Conservation (phyloP, 2,797 vertebrate species). For the Decapterus maruadsi region DNA sequence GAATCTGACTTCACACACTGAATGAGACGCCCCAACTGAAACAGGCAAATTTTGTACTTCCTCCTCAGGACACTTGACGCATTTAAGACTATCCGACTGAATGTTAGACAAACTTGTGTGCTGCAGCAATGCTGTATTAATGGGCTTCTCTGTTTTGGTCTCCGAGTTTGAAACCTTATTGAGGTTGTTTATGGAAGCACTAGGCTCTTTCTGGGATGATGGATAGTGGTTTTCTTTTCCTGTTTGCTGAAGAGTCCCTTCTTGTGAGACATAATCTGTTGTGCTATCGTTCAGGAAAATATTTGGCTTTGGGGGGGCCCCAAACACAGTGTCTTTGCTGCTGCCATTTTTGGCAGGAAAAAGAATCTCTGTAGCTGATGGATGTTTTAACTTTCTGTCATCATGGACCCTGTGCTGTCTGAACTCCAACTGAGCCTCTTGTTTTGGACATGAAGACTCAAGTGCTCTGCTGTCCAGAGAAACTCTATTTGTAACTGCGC, state of each 20-base stretch:
- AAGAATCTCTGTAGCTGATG: conserved; percentile 70
- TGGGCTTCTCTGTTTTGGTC: conserved; percentile 66
- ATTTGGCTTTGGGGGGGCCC: conserved; percentile 63
- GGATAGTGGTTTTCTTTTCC: conserved; percentile 51
- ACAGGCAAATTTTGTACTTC: conserved; percentile 52
- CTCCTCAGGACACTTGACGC: conserved; percentile 55
- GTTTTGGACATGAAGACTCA: conserved; percentile 70
- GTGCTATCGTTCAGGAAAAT: conserved; percentile 61
- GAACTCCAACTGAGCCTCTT: conserved; percentile 74
- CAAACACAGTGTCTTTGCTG: conserved; percentile 63
- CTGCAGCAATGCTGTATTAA: conserved; percentile 56
- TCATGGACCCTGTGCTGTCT: conserved; percentile 71
- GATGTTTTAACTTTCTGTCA: conserved; percentile 71
- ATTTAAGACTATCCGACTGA: conserved; percentile 39
- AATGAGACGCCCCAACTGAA: conserved; percentile 53
- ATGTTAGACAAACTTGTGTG: conserved; percentile 64
- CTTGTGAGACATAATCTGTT: conserved; percentile 44
- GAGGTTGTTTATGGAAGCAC: conserved; percentile 64
- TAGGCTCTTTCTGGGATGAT: conserved; percentile 64
- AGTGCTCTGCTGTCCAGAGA: conserved; percentile 58
- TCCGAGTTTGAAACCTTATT: conserved; percentile 67
- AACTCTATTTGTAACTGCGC: conserved; percentile 61
- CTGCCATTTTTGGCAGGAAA: conserved; percentile 75
- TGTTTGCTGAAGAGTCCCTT: conserved; percentile 53
- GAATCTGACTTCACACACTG: conserved; percentile 73